A percentile compares a stretch with the other conserved stretches of the same genome.
phyloP scores from a whole-genome alignment of 2,797 vertebrate species.

The Phoxinus dragarum region DNA sequence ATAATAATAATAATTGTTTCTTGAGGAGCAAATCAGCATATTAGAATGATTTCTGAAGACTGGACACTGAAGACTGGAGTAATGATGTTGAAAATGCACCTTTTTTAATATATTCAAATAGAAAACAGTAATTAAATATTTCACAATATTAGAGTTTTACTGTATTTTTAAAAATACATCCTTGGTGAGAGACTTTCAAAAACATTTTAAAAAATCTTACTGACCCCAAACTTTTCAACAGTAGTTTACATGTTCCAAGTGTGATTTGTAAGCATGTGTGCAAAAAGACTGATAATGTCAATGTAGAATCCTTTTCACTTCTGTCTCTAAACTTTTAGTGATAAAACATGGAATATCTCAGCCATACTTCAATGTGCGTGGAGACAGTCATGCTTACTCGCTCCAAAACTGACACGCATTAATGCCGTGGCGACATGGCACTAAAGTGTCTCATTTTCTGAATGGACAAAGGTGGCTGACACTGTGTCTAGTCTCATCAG shows the following conservation, averaged over 20 bases:
- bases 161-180: background rate
- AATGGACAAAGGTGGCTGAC: slow-evolving; percentile 28
- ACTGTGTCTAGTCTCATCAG: slow-evolving; percentile 28
- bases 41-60: background rate
- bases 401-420: slow-evolving; percentile 26
- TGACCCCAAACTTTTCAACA: background rate
- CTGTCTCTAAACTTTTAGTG: background rate
- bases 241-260: background rate
- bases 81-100: background rate
- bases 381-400: slow-evolving; percentile 29
- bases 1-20: background rate
- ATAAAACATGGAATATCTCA: background rate
- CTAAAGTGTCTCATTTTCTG: slow-evolving; percentile 37
- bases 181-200: background rate
- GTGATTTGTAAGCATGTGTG: background rate
- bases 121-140: background rate
- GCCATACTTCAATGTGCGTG: background rate
- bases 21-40: background rate
- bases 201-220: background rate
- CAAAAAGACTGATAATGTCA: background rate
- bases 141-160: background rate
- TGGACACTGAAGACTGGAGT: background rate
- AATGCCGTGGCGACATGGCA: slow-evolving; percentile 19
- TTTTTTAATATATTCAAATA: too few species aligned
- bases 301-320: background rate